Evolutionary conservation across 2,888 invertebrate genomes (phyloP).

Genomic region (Aporophyla lueneburgensis): DNA sequence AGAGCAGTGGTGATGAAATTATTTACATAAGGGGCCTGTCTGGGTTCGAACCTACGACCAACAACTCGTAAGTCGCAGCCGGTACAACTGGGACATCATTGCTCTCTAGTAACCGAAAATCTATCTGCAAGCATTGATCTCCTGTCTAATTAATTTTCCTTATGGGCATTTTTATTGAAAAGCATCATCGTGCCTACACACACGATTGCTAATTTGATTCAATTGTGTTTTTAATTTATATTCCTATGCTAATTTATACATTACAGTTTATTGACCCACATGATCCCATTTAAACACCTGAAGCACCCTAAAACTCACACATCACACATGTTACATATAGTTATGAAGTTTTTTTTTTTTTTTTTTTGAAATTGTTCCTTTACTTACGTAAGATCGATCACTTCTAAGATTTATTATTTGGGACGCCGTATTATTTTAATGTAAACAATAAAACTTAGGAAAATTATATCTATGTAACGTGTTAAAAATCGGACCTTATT

Average conservation of each 20-base stretch:
- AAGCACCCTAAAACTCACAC: neutral
- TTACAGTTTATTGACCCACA: neutral
- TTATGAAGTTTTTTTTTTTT: too few relatives aligned
- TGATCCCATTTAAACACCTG: neutral
- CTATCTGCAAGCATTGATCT: too few relatives aligned
- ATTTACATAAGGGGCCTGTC: too few relatives aligned
- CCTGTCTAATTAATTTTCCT: too few relatives aligned
- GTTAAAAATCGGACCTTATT: constrained; percentile 32
- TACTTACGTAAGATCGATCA: neutral
- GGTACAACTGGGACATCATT: too few relatives aligned
- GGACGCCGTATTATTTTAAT: neutral
- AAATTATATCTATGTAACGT: constrained; percentile 25
- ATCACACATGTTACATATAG: too few relatives aligned
- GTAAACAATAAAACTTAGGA: neutral
- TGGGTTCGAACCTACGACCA: too few relatives aligned
- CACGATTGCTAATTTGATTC: neutral
- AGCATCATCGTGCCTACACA: neutral
- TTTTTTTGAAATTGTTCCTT: neutral
- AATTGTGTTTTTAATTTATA: neutral
- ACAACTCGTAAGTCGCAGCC: too few relatives aligned
- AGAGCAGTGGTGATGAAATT: too few relatives aligned
- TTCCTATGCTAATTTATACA: too few relatives aligned
- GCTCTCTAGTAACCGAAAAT: too few relatives aligned
- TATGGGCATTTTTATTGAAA: neutral
- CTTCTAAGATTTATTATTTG: neutral